Evolutionary conservation across 2,113 vertebrate species (phyloP).

Genomic region (Pollimyrus isidori): DNA sequence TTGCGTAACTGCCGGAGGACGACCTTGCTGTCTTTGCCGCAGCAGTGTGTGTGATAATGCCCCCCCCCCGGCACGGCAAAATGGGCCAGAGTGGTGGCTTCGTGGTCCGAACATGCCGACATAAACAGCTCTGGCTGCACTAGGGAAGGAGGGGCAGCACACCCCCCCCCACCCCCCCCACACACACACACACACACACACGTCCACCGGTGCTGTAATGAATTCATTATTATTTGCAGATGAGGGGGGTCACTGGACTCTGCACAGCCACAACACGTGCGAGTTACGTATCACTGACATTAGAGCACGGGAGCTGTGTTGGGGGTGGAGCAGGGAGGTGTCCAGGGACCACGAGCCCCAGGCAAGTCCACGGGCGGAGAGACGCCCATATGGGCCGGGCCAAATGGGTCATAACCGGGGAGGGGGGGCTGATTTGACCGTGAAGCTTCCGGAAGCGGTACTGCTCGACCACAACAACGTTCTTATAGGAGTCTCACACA

Average conservation of each 20-base stretch:
- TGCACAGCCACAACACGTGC: conserved; percentile 15
- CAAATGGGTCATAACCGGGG: background rate
- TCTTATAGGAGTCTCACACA: background rate
- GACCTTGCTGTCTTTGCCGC: background rate
- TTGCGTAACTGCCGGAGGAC: background rate
- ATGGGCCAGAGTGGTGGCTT: background rate
- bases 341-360: conserved; percentile 21
- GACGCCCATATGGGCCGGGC: conserved; percentile 33
- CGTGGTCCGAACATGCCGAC: no score
- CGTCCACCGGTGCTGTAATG: background rate
- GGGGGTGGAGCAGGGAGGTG: background rate
- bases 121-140: background rate
- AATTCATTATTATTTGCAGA: conserved; percentile 32
- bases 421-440: background rate
- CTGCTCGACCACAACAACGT: background rate
- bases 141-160: background rate
- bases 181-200: no score
- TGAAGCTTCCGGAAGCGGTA: background rate
- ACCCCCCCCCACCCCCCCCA: background rate
- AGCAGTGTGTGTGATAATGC: background rate
- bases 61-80: background rate
- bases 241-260: background rate
- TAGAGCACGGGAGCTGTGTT: conserved; percentile 20
- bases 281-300: conserved; percentile 41
- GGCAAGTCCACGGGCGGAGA: conserved; percentile 29